Percentiles rank a stretch among this genome's conserved stretches.
These are phyloP conservation scores for Gulo gulo DNA, from an alignment of 2,113 vertebrate genomes.

Conservation along the genomic window DNA sequence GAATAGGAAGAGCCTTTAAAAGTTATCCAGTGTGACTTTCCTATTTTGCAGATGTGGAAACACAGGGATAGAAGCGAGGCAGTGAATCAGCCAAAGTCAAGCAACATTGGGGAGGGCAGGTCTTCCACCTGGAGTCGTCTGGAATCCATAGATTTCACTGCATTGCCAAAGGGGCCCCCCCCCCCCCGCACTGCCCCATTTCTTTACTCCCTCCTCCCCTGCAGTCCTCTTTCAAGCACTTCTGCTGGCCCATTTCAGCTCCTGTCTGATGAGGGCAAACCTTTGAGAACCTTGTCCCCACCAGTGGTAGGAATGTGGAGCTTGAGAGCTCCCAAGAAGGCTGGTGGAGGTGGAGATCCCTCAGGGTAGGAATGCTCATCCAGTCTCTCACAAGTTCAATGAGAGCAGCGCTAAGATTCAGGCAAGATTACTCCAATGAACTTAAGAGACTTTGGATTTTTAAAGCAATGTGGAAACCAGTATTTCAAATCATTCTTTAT, in stretches of 20 bases:
- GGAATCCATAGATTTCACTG: not conserved
- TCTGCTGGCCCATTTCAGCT: not conserved
- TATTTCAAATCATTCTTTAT: constrained; percentile 83
- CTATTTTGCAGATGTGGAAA: constrained; percentile 16
- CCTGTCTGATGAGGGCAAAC: not conserved
- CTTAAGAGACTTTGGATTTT: constrained; percentile 78
- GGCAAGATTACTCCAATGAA: constrained; percentile 79
- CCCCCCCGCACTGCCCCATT: not conserved
- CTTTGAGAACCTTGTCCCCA: not conserved
- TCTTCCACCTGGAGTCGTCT: not conserved
- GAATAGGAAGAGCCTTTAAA: not conserved
- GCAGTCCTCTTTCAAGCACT: not conserved
- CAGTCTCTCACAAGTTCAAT: constrained; percentile 58
- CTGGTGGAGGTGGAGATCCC: not conserved
- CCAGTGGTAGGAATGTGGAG: not conserved
- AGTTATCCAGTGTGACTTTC: not conserved
- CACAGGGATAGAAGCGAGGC: not conserved
- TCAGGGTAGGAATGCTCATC: constrained; percentile 24
- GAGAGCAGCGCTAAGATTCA: constrained; percentile 26
- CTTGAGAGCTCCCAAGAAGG: not conserved
- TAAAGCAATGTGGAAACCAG: constrained; percentile 77
- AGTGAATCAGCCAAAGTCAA: not conserved
- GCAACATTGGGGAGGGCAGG: not conserved
- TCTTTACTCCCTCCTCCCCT: not conserved
- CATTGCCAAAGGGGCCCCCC: not conserved